A percentile compares a stretch with the other conserved stretches of the same genome.
These are phyloP conservation scores for Forbesichthys papilliferus DNA, from an alignment of 2,113 vertebrate genomes.

Conservation along the genomic window DNA sequence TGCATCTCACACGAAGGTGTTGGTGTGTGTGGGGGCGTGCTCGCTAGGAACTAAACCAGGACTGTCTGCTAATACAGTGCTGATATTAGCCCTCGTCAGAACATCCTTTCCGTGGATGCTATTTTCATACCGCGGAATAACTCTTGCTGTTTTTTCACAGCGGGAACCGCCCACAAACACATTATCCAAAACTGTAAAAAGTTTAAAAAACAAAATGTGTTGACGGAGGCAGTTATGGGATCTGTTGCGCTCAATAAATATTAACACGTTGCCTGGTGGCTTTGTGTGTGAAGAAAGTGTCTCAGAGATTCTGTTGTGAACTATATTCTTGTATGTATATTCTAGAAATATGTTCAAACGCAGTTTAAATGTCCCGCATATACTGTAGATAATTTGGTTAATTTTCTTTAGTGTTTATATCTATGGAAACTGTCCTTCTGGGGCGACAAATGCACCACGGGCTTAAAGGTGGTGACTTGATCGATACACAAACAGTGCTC, in stretches of 20 bases:
- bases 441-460: conserved; percentile 50
- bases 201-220: conserved; percentile 6
- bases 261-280: neutral
- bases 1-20: neutral
- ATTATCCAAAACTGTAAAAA: conserved; percentile 46
- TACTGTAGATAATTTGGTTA: neutral
- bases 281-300: neutral
- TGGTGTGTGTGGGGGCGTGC: conserved; percentile 12
- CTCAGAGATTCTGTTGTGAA: conserved; percentile 4
- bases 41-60: conserved; percentile 26
- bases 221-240: conserved; percentile 29
- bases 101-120: conserved; percentile 1
- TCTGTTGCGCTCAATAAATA: conserved; percentile 36
- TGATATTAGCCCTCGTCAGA: neutral
- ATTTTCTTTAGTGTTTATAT: neutral
- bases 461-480: conserved; percentile 15
- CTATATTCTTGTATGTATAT: neutral
- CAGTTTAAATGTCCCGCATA: neutral
- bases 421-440: neutral
- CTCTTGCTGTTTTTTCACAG: conserved; percentile 23
- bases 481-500: no score
- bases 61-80: neutral
- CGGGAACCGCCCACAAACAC: conserved; percentile 15
- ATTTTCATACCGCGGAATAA: conserved; percentile 11
- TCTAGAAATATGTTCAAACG: neutral